These are phyloP conservation scores for Triplophysa tibetana DNA, from an alignment of 2,113 vertebrate genomes.

Conservation along the genomic window DNA sequence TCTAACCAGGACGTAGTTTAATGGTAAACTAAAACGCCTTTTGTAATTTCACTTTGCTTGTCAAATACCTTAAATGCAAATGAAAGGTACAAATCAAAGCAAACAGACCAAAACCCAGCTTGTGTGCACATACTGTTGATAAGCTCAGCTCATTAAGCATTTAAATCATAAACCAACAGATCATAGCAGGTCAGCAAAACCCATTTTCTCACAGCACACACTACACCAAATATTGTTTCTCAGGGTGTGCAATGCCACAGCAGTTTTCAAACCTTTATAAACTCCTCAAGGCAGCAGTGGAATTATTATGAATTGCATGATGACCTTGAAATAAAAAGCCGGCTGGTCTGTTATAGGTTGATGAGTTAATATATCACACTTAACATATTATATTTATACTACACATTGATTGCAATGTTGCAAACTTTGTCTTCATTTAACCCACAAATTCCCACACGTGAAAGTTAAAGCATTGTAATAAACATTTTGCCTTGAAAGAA, in stretches of 20 bases:
- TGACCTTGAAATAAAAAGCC: conserved; percentile 20
- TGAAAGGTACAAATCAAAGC: background rate
- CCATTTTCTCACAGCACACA: background rate
- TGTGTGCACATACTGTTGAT: background rate
- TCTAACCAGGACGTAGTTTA: background rate
- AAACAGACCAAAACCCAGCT: background rate
- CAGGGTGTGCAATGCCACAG: background rate
- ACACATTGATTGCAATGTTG: background rate
- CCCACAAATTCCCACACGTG: background rate
- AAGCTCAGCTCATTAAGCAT: background rate
- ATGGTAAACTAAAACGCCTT: background rate
- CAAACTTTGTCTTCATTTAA: background rate
- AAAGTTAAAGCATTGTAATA: background rate
- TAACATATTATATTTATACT: background rate
- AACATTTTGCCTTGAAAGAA: background rate
- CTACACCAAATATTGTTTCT: background rate
- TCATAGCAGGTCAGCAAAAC: conserved; percentile 9
- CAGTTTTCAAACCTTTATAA: background rate
- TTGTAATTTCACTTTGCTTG: too few species aligned
- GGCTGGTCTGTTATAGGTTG: background rate
- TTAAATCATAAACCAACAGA: background rate
- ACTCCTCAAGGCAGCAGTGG: background rate
- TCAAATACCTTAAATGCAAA: background rate
- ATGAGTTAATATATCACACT: background rate
- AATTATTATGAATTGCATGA: background rate